A percentile compares a stretch with the other conserved stretches of the same genome.
These are phyloP conservation scores for Trilocha varians DNA, from an alignment of 2,888 invertebrate genomes.

Conservation along the genomic window DNA sequence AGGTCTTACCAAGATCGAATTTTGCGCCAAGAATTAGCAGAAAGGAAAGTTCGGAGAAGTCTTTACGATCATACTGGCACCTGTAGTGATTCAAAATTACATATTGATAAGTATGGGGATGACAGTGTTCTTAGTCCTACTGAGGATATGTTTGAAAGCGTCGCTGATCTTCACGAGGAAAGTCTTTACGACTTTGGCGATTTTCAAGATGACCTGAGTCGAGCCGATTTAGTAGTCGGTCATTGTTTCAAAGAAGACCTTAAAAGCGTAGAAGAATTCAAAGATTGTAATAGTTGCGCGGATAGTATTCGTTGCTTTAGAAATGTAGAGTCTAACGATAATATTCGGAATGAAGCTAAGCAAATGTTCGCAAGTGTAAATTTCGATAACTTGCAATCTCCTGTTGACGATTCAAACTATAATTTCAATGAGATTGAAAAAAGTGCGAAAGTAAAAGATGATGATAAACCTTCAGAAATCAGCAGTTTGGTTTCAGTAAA, in stretches of 20 bases:
- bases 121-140: conserved; percentile 24
- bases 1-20: conserved; percentile 45
- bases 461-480: conserved; percentile 23
- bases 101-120: conserved; percentile 19
- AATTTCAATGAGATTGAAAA: conserved; percentile 39
- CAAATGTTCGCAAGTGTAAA: conserved; percentile 16
- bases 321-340: conserved; percentile 21
- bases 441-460: conserved; percentile 25
- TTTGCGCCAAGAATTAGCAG: conserved; percentile 44
- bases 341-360: conserved; percentile 14
- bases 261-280: conserved; percentile 23
- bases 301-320: conserved; percentile 31
- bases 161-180: conserved; percentile 35
- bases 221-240: conserved; percentile 20
- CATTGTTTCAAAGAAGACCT: conserved; percentile 27
- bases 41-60: conserved; percentile 42
- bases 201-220: conserved; percentile 22
- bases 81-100: conserved; percentile 30
- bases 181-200: conserved; percentile 12
- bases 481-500: conserved; percentile 14
- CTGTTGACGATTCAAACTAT: conserved; percentile 40
- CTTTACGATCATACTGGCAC: conserved; percentile 34
- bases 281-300: conserved; percentile 23
- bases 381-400: conserved; percentile 30
- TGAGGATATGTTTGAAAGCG: conserved; percentile 45